phyloP scores from a whole-genome alignment of 1,140 invertebrate species.

The Ephestia elutella region DNA sequence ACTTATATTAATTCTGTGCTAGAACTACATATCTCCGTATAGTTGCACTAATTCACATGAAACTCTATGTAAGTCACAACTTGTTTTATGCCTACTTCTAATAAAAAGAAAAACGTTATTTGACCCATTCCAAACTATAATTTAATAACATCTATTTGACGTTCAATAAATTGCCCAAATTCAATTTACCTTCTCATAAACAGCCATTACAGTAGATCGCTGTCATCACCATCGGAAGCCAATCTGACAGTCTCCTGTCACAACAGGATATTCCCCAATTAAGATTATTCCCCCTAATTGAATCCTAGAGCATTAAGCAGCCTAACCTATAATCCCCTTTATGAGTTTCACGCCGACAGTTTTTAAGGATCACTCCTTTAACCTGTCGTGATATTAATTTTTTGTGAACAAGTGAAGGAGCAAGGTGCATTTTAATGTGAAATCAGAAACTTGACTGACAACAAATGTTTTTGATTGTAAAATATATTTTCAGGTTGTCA shows the following conservation, averaged over 20 bases:
- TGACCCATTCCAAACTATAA: no score
- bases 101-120: no score
- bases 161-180: background rate
- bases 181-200: background rate
- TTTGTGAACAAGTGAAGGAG: conserved; percentile 37
- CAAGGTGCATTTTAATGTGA: conserved; percentile 19
- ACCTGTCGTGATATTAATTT: conserved; percentile 48
- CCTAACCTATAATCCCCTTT: conserved; percentile 64
- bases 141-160: no score
- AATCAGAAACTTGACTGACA: conserved; percentile 8
- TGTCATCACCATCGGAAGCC: conserved; percentile 40
- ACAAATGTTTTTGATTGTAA: background rate
- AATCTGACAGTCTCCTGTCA: conserved; percentile 53
- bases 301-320: conserved; percentile 67
- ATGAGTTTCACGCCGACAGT: conserved; percentile 58
- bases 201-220: background rate
- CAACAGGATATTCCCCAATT: conserved; percentile 66
- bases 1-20: no score
- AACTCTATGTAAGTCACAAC: no score
- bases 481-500: no score
- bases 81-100: no score
- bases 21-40: no score
- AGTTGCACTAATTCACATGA: no score
- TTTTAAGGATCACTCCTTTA: conserved; percentile 47
- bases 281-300: conserved; percentile 71